phyloP scores from a whole-genome alignment of 2,797 vertebrate genomes.

The Poeciliopsis infans region DNA sequence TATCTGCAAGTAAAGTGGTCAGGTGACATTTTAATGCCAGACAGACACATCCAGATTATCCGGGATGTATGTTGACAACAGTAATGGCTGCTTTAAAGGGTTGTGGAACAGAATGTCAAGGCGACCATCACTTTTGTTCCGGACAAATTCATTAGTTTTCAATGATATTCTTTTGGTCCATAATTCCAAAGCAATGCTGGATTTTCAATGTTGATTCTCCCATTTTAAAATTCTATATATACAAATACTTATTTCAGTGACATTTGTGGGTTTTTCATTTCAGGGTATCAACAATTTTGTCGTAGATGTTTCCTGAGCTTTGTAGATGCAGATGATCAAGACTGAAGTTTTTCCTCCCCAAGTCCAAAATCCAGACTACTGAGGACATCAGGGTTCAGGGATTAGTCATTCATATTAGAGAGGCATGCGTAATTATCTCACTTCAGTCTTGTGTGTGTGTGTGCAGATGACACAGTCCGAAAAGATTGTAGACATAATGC shows the following conservation, averaged over 20 bases:
- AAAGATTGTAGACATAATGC: not conserved
- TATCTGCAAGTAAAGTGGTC: not conserved
- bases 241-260: not conserved
- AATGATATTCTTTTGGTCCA: not conserved
- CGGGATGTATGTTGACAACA: not conserved
- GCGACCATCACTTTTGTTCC: not conserved
- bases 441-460: not conserved
- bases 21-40: not conserved
- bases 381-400: not conserved
- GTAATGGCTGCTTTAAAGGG: not conserved
- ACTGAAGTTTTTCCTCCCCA: not conserved
- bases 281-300: not conserved
- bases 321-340: not conserved
- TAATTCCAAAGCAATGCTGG: not conserved
- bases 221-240: too few species aligned
- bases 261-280: not conserved
- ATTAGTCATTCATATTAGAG: not conserved
- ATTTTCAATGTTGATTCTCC: not conserved
- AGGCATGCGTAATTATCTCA: not conserved
- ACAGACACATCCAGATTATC: not conserved
- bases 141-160: not conserved
- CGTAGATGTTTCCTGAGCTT: not conserved
- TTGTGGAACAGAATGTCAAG: not conserved
- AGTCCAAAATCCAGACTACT: not conserved
- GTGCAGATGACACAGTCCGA: not conserved